phyloP scores from a whole-genome alignment of 2,797 vertebrate genomes.

The Balearica regulorum region DNA sequence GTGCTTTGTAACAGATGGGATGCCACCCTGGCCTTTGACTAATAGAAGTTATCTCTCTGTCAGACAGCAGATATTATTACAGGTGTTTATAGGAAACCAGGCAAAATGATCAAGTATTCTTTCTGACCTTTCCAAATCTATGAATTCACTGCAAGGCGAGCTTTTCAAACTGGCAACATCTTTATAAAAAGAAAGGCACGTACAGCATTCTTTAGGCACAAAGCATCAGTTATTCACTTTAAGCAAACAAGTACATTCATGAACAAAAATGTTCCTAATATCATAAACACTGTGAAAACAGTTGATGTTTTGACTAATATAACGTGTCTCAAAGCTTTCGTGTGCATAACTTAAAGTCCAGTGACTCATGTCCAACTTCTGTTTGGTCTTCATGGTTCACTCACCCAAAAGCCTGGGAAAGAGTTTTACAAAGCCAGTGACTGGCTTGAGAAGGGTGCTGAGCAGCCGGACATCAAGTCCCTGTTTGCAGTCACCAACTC shows the following conservation, averaged over 20 bases:
- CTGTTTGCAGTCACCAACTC: neutral
- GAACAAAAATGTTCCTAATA: slow-evolving; percentile 51
- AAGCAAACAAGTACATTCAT: slow-evolving; percentile 58
- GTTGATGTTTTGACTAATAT: slow-evolving; percentile 16
- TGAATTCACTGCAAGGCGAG: neutral
- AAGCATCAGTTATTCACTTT: neutral
- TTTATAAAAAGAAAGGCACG: neutral
- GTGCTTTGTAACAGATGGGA: neutral
- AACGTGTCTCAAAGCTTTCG: neutral
- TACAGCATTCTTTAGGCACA: slow-evolving; percentile 27
- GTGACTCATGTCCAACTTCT: slow-evolving; percentile 34
- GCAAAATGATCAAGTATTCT: neutral
- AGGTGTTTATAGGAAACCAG: neutral
- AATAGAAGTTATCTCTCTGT: neutral
- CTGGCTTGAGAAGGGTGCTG: neutral
- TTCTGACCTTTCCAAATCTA: neutral
- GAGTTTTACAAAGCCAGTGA: neutral
- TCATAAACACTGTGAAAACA: slow-evolving; percentile 11
- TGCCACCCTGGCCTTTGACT: neutral
- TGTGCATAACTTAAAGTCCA: neutral
- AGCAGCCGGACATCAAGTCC: neutral
- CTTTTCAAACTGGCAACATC: neutral
- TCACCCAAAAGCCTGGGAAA: neutral
- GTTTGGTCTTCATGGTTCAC: neutral
- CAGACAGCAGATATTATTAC: neutral